Evolutionary conservation across 2,797 vertebrate species (phyloP).

Genomic region (Taeniopygia guttata): DNA sequence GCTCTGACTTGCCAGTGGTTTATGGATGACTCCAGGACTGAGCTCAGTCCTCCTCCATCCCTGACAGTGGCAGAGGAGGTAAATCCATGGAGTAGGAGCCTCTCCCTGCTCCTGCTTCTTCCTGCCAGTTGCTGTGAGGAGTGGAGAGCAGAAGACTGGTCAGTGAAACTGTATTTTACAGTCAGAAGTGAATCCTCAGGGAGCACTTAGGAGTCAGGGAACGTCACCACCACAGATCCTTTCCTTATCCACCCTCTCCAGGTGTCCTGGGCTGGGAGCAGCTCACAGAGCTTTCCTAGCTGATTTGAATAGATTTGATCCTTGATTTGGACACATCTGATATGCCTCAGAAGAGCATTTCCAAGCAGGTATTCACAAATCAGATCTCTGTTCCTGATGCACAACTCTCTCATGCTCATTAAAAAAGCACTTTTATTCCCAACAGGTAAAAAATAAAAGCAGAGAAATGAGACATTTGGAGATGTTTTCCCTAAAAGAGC

Average conservation of each 20-base stretch:
- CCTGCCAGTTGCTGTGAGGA: not conserved
- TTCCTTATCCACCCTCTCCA: not conserved
- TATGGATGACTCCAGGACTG: not conserved
- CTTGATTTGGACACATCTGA: not conserved
- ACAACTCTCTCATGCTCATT: not conserved
- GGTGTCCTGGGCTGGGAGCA: not conserved
- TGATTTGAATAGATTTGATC: not conserved
- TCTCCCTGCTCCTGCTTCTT: not conserved
- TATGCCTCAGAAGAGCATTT: not conserved
- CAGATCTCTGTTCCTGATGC: not conserved
- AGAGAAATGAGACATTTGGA: not conserved
- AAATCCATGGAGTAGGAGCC: not conserved
- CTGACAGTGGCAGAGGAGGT: not conserved
- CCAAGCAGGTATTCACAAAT: slow-evolving; percentile 10
- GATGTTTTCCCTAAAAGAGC: not conserved
- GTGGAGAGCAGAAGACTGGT: not conserved
- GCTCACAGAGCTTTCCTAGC: not conserved
- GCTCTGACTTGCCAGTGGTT: not conserved
- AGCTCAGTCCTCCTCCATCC: not conserved
- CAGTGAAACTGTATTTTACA: not conserved
- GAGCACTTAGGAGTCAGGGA: not conserved
- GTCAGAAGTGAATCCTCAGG: not conserved
- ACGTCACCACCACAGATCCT: not conserved
- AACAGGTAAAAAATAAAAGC: not conserved
- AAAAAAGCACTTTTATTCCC: not conserved